Evolutionary conservation across 1,140 invertebrate species (phyloP), one percentile per base, ranked within the genome.

Genomic region (Papilio helenus): DNA sequence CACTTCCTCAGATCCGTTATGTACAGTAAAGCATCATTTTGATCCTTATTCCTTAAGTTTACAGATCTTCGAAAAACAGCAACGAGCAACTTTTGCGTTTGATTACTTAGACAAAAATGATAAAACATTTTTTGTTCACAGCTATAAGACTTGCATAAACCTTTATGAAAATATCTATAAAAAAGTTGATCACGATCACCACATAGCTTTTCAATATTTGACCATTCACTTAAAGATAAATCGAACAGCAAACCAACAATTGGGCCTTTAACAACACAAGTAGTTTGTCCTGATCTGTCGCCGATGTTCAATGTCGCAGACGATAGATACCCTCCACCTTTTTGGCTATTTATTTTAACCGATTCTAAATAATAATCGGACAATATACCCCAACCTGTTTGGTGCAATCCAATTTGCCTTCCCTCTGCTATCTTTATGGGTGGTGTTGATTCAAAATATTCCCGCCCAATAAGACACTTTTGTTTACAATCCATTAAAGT

Each of bases 101-200:
- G 90, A 81, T 87, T 91, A 72, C 68, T 88, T 16, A 85, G 39
- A 83, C 93, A 94, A 83, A 93, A 93, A 81, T 92, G 90, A 81
- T 93, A 94, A 88, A 94, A 93, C 23, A 93, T 78, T 79, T 91
- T 92, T 82, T 94, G 89, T 81, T 93, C 92, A 80, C 79, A 88
- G 51, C 80, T 87, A 81, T 90, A 93, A 78, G 82, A 87, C 79
- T 82, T 85, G 39, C 86, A 89, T 8, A 93, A 42, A 8, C 93
- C 93, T 79, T 91, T 82, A 80, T 89, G 92, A 81, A 94, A 94
- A 83, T 90, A 85, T 87, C 92, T 89, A 77, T 93, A 94, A 85
- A 93, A 94, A 26, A 94, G 55, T 76, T 94, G 91, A 39, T 91
- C 81, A 39, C 79, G 82, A 80, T 73, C 72, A 39, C 79, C 72